Conservation (phyloP, 2,113 vertebrate genomes). For the Xenus cinereus region DNA sequence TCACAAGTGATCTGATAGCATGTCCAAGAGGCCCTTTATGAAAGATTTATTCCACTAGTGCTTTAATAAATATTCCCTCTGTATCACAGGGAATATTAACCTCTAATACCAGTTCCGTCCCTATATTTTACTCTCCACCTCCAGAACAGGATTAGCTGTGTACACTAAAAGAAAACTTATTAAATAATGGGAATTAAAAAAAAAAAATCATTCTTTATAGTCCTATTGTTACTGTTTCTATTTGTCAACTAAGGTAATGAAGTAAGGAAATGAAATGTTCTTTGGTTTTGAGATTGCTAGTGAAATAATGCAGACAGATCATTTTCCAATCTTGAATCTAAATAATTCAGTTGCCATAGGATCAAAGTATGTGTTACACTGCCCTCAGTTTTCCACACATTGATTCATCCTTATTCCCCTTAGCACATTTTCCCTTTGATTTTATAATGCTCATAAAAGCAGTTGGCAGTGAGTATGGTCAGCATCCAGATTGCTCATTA, state of each 20-base stretch:
- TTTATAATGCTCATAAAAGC: conserved; percentile 23
- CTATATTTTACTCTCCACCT: not conserved
- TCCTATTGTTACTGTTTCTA: not conserved
- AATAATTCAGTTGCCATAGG: conserved; percentile 58
- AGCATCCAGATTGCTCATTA: conserved; percentile 23
- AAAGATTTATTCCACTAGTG: not conserved
- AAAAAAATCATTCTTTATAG: not conserved
- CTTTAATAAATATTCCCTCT: not conserved
- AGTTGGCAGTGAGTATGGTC: not conserved
- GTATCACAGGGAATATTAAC: not conserved
- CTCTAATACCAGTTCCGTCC: not conserved
- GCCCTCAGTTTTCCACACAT: not conserved
- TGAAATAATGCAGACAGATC: conserved; percentile 19
- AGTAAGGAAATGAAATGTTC: not conserved
- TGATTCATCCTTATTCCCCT: conserved; percentile 45
- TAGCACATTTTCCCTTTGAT: conserved; percentile 19
- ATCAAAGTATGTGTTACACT: not conserved
- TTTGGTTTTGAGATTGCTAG: not conserved
- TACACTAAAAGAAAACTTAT: not conserved
- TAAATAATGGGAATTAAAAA: not conserved
- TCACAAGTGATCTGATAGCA: not conserved
- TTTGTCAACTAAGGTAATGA: not conserved
- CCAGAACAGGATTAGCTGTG: not conserved
- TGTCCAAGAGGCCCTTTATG: not conserved
- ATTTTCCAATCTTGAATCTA: conserved; percentile 23